phyloP scores from a whole-genome alignment of 2,888 invertebrate species.

The Cephus nigrinus region DNA sequence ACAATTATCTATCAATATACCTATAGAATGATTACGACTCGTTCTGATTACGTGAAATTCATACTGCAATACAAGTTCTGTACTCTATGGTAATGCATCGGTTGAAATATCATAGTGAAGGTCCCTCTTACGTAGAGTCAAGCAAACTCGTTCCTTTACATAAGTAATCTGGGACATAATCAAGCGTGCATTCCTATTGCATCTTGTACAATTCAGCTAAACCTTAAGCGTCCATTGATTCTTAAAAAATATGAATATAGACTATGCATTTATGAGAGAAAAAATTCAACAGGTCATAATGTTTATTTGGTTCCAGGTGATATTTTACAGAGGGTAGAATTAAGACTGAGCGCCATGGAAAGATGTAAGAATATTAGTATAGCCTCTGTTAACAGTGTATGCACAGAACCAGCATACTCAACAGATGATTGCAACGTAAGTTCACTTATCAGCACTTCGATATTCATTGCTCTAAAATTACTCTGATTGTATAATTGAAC shows the following conservation, averaged over 20 bases:
- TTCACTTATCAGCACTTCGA: constrained; percentile 26
- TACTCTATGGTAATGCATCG: neutral
- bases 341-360: constrained; percentile 81
- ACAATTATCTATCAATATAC: neutral
- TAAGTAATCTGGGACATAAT: neutral
- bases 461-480: neutral
- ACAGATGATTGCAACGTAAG: constrained; percentile 87
- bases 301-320: constrained; percentile 66
- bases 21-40: no score
- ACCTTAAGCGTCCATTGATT: neutral
- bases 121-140: neutral
- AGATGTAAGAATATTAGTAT: constrained; percentile 88
- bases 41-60: neutral
- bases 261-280: neutral
- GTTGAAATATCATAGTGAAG: neutral
- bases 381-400: constrained; percentile 84
- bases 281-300: neutral
- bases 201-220: neutral
- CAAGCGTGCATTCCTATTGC: neutral
- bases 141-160: neutral
- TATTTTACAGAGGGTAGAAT: constrained; percentile 83
- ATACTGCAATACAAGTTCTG: neutral
- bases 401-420: constrained; percentile 83
- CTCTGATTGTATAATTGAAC: neutral
- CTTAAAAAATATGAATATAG: neutral